Evolutionary conservation across 2,113 vertebrate species (phyloP), one percentile per base, ranked within the genome.

Genomic region (Meles meles): DNA sequence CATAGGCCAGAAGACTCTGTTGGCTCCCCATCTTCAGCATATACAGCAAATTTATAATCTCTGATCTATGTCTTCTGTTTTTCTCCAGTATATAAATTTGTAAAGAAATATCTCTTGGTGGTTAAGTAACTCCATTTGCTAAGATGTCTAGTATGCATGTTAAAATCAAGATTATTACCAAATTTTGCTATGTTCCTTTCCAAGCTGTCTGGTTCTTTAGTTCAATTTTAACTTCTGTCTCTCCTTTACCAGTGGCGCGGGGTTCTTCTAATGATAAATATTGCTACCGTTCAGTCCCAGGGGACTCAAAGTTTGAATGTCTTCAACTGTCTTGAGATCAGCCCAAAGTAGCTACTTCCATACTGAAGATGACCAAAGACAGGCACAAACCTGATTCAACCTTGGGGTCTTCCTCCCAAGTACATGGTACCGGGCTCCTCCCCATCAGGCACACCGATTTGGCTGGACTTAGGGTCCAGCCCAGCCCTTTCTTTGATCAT

Each of bases 71-170:
- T 76, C 27, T 55, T 23, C 47, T 77, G 20, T 74, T 85, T 37
- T n/a, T 63, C 13, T 25, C 25, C 85, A 47, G 29, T 27, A 37
- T 86, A 57, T 81, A 69, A 25, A 82, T 90, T 80, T 72, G 17
- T 63, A 76, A 90, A 93, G 17, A 92, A 95, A 90, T 77, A 7
- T 86, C 63, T 89, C 65, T 88, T 86, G 37, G 18, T 79, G 87
- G 59, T 80, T 82, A 31, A 72, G 15, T 47, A 3, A 47, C 74
- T 89, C 25, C 61, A 63, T 61, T 87, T 61, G 52, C 39, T 84
- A 74, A 96, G 12, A 7, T 57, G 47, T 63, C 52, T 80, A 59
- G 20, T 3, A n/a, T 57, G 21, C 25, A 55, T 57, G 37, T 80
- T n/a, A 74, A 96, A 93, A 61, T 74, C 31, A 69, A 88, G 21